A percentile compares a stretch with the other conserved stretches of the same genome.
These are phyloP conservation scores for Hydraecia micacea DNA, from an alignment of 2,888 invertebrate genomes.

Conservation along the genomic window DNA sequence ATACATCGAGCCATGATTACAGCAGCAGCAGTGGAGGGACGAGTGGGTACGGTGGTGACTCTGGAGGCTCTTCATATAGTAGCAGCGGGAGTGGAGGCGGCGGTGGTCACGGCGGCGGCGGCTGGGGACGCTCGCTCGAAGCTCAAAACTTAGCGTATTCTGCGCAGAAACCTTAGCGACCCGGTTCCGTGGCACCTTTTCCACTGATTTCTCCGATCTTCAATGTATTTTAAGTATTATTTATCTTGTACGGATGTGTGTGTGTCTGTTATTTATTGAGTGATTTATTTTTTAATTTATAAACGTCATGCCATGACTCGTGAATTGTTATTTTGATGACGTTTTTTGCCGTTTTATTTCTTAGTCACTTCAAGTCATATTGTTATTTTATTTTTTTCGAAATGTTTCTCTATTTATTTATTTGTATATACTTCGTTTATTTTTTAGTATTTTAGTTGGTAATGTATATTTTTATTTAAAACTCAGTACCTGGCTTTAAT, in stretches of 20 bases:
- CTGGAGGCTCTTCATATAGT: conserved; percentile 87
- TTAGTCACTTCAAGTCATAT: conserved; percentile 66
- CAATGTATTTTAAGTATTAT: conserved; percentile 76
- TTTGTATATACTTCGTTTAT: conserved; percentile 70
- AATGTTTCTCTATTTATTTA: conserved; percentile 67
- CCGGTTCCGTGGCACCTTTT: conserved; percentile 82
- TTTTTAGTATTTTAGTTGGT: conserved; percentile 70
- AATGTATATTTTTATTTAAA: conserved; percentile 67
- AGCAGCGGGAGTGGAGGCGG: conserved; percentile 87
- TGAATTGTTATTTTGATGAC: conserved; percentile 47
- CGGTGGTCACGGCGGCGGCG: conserved; percentile 87
- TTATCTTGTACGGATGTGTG: conserved; percentile 79
- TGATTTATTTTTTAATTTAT: conserved; percentile 70
- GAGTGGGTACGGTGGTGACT: conserved; percentile 92
- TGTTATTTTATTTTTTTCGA: conserved; percentile 57
- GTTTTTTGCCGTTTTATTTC: conserved; percentile 43
- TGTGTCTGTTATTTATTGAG: conserved; percentile 76
- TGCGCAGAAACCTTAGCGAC: conserved; percentile 92
- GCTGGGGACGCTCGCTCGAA: conserved; percentile 94
- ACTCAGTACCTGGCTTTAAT: conserved; percentile 86
- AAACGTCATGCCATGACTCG: conserved; percentile 68
- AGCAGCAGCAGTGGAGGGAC: conserved; percentile 79
- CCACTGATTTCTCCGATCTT: conserved; percentile 82
- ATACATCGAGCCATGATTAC: conserved; percentile 92
- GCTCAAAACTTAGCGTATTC: conserved; percentile 95